These are phyloP conservation scores for Leptinotarsa tumamoca DNA, from an alignment of 2,888 invertebrate genomes.

Conservation along the genomic window DNA sequence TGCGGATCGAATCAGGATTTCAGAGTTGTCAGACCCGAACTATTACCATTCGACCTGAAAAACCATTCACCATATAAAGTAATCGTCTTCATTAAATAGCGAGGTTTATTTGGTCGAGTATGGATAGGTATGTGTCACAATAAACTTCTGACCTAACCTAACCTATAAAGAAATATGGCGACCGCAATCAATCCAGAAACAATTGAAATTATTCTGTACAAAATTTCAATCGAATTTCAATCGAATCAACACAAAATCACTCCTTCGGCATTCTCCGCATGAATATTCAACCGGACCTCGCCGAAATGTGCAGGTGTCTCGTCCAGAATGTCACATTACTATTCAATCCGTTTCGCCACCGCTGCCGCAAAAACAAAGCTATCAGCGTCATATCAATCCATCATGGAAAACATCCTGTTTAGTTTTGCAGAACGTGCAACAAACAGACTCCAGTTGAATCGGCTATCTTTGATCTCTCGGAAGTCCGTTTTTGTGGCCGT, in stretches of 20 bases:
- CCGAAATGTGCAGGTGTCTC: conserved; percentile 4
- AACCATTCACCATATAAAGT: no score
- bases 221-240: not conserved
- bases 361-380: conserved; percentile 14
- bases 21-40: no score
- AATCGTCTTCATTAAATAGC: no score
- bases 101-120: no score
- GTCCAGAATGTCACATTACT: not conserved
- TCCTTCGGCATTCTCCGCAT: not conserved
- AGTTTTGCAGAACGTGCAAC: conserved; percentile 10
- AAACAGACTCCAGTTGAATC: conserved; percentile 14
- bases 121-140: no score
- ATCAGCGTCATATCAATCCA: conserved; percentile 16
- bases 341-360: conserved; percentile 14
- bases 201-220: not conserved
- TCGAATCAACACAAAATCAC: not conserved
- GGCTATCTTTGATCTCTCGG: conserved; percentile 19
- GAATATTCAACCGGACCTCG: not conserved
- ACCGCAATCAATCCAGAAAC: no score
- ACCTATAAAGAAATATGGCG: no score
- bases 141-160: no score
- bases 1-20: no score
- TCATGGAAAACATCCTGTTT: conserved; percentile 10
- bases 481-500: conserved; percentile 15
- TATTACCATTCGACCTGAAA: no score